A percentile compares a stretch with the other conserved stretches of the same genome.
Evolutionary conservation across 2,888 invertebrate genomes (phyloP).

Genomic region (Chloromyia formosa): DNA sequence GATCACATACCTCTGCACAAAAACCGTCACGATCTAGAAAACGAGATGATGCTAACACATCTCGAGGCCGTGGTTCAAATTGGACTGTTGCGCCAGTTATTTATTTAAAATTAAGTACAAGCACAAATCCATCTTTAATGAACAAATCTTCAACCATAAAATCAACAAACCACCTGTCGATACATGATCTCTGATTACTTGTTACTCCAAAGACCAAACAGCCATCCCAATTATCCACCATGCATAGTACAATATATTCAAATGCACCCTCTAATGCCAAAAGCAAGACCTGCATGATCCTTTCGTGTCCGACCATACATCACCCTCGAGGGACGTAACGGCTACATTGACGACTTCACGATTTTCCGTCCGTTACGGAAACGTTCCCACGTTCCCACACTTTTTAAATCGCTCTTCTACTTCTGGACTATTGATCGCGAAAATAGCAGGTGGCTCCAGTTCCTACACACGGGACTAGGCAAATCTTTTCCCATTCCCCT

Average conservation of each 20-base stretch:
- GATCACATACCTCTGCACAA: no score
- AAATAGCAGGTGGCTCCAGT: constrained; percentile 25
- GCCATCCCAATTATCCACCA: no score
- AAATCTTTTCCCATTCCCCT: background rate
- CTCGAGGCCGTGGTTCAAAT: no score
- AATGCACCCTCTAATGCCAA: background rate
- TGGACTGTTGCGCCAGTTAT: no score
- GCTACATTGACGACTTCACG: background rate
- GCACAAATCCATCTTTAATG: no score
- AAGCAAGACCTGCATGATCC: constrained; percentile 19
- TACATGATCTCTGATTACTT: background rate
- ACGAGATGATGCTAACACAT: no score
- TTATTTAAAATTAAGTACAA: no score
- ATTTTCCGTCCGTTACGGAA: constrained; percentile 27
- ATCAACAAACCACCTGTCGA: background rate
- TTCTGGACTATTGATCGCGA: constrained; percentile 16
- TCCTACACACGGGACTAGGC: background rate
- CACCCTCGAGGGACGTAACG: constrained; percentile 19
- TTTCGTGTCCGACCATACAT: background rate
- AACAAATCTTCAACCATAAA: no score
- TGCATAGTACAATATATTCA: no score
- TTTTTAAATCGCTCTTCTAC: background rate
- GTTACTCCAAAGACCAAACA: background rate
- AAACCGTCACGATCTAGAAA: no score
- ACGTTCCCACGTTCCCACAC: constrained; percentile 27